Evolutionary conservation across 2,797 vertebrate species (phyloP).

Genomic region (Balearica regulorum): DNA sequence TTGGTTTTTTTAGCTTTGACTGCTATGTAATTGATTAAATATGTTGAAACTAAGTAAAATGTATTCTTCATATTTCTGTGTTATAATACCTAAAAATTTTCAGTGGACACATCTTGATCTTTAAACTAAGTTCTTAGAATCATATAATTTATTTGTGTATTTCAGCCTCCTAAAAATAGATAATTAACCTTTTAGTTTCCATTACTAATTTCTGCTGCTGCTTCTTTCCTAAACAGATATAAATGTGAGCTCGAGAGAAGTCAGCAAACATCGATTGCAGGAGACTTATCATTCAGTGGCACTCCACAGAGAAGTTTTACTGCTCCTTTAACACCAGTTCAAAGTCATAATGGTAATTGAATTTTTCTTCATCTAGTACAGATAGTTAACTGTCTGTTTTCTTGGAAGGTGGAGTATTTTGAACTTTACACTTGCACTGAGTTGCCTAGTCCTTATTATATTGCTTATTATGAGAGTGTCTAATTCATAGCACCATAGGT

Average conservation of each 20-base stretch:
- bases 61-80: background rate
- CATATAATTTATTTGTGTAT: background rate
- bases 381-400: background rate
- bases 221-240: slow-evolving; percentile 72
- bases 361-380: background rate
- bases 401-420: background rate
- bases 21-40: background rate
- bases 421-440: background rate
- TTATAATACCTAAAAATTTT: background rate
- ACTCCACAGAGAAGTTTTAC: slow-evolving; percentile 82
- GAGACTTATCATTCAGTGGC: slow-evolving; percentile 72
- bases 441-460: background rate
- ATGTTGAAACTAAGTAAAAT: background rate
- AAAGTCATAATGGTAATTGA: slow-evolving; percentile 77
- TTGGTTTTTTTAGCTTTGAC: background rate
- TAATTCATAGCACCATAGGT: background rate
- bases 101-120: background rate
- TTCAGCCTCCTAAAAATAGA: background rate
- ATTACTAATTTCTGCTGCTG: background rate
- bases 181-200: background rate
- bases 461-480: background rate
- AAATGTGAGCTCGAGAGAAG: slow-evolving; percentile 87
- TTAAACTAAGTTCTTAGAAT: background rate
- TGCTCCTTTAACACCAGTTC: slow-evolving; percentile 71
- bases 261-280: slow-evolving; percentile 63